Percentiles rank a stretch among this genome's conserved stretches.
Evolutionary conservation across 1,140 invertebrate genomes (phyloP).

Genomic region (Zaprionus inermis): DNA sequence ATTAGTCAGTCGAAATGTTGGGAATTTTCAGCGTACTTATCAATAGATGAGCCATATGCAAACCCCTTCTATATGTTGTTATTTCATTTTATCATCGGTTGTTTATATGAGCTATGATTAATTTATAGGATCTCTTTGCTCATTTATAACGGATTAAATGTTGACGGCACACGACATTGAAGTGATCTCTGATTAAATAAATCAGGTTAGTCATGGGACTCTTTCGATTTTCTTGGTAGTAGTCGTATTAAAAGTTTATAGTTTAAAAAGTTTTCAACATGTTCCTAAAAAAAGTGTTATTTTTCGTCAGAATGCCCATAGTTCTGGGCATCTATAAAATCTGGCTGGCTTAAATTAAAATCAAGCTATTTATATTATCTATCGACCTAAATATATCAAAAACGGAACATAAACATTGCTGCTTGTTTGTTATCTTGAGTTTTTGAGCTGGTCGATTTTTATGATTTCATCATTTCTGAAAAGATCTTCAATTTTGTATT

Average conservation of each 20-base stretch:
- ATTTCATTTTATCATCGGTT: slow-evolving; percentile 24
- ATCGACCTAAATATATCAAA: slow-evolving; percentile 2
- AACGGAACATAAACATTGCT: background rate
- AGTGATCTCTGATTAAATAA: slow-evolving; percentile 27
- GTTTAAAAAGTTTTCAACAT: background rate
- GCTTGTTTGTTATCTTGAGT: background rate
- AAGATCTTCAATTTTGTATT: background rate
- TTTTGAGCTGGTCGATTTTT: background rate
- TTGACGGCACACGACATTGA: slow-evolving; percentile 12
- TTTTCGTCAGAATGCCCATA: background rate
- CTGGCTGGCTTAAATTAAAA: background rate
- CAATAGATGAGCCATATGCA: too few relatives aligned
- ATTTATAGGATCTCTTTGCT: slow-evolving; percentile 14
- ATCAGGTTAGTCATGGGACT: slow-evolving; percentile 4
- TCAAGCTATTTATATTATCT: background rate
- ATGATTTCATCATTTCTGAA: too few relatives aligned
- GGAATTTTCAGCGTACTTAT: slow-evolving; percentile 3
- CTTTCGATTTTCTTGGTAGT: background rate
- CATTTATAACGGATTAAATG: slow-evolving; percentile 2
- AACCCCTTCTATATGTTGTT: slow-evolving; percentile 2
- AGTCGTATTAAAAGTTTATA: background rate
- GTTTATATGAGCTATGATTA: slow-evolving; percentile 16
- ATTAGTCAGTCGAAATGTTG: slow-evolving; percentile 23
- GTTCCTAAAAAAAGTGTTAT: background rate
- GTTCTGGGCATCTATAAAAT: background rate